Evolutionary conservation across 2,888 invertebrate genomes (phyloP), one percentile per base, ranked within the genome.

Genomic region (Phengaris alcon): DNA sequence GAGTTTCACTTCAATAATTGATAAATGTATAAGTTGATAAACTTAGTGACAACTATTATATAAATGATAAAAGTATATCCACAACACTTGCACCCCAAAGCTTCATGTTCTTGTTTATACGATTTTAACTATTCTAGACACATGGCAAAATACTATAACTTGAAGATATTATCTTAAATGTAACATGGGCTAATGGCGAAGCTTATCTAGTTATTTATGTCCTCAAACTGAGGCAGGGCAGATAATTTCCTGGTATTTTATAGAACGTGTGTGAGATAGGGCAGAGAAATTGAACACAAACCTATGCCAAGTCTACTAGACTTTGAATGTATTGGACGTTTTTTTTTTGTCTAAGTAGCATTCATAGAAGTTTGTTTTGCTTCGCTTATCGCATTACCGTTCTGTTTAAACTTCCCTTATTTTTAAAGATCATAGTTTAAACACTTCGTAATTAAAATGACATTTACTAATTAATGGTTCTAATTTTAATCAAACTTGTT

Each of bases 131-230:
- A 72, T 52, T 52, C 13, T 6, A 54, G 52, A 13, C 54, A 54
- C 72, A 44, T 52, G 54, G 35, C 22, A 72, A 54, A 52, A 52
- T 35, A 7, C 54, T 22, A 9, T 72, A 35, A 48, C 48, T 69
- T 13, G 7, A 68, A 72, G 72, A 72, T 44, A 22, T 22, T 54
- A 72, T 72, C 72, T 72, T 6, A 6, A 44, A 13, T 68, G 46
- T 13, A 72, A 52, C 48, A 51, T 70, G 51, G 72, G 35, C 72
- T 12, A 35, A 22, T 35, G 12, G 51, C 51, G 51, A 10, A 22
- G 72, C 35, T 72, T 72, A 72, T 72, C 72, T 72, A 72, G 72
- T 52, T 10, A 68, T 68, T 72, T 54, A 54, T 72, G 51, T 72
- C 72, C 35, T 22, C 12, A 70, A 15, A 69, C 69, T 69, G 15